Evolutionary conservation across 2,113 vertebrate species (phyloP).

Genomic region (Vidua chalybeata): DNA sequence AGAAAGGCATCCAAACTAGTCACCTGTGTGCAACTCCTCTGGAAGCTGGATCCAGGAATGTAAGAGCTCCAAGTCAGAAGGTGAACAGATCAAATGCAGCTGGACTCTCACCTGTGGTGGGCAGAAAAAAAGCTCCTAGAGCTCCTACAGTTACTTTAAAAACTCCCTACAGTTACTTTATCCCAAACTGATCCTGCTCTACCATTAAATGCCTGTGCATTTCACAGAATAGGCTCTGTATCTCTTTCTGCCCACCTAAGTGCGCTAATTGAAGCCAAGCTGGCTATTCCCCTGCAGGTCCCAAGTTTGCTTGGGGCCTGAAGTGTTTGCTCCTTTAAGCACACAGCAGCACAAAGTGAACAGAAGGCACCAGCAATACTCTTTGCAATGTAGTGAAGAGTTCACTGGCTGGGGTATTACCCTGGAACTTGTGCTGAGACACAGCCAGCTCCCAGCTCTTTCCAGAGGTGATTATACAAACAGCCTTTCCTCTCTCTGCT

Average conservation of each 20-base stretch:
- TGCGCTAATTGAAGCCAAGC: not conserved
- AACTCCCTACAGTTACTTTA: not conserved
- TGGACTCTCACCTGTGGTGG: not conserved
- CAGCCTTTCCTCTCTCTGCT: not conserved
- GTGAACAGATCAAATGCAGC: not conserved
- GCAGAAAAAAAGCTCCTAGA: not conserved
- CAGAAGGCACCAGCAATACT: not conserved
- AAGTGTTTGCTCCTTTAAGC: not conserved
- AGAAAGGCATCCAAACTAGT: not conserved
- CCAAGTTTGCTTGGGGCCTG: not conserved
- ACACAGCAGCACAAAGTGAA: not conserved
- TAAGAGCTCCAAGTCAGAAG: not conserved
- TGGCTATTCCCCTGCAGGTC: not conserved
- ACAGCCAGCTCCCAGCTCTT: not conserved
- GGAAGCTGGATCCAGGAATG: not conserved
- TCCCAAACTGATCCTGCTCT: not conserved
- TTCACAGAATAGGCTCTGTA: not conserved
- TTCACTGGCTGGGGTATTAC: not conserved
- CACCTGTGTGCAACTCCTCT: accelerated
- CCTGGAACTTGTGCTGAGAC: not conserved
- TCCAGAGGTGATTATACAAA: not conserved
- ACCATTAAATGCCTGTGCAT: not conserved
- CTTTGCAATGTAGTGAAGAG: not conserved
- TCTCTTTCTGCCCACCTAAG: not conserved
- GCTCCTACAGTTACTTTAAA: not conserved